Percentiles rank a stretch among this genome's conserved stretches.
These are phyloP conservation scores for Parelbella ahira DNA, from an alignment of 2,888 invertebrate genomes.

Conservation along the genomic window DNA sequence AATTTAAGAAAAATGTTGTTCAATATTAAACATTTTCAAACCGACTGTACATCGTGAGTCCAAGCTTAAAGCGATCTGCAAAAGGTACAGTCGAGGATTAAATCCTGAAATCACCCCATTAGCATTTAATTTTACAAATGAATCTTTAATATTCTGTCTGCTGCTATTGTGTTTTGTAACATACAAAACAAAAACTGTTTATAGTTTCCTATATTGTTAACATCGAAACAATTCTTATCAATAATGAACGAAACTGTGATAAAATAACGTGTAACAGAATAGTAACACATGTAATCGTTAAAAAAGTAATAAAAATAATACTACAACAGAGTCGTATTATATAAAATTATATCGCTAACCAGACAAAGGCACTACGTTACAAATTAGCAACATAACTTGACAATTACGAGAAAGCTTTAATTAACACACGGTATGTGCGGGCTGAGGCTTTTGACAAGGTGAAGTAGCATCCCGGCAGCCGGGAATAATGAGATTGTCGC, in stretches of 20 bases:
- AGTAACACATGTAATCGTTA: too few species aligned
- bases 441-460: conserved; percentile 72
- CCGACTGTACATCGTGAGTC: conserved; percentile 47
- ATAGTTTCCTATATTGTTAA: too few species aligned
- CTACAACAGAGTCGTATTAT: too few species aligned
- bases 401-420: conserved; percentile 17
- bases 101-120: conserved; percentile 63
- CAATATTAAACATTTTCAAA: conserved; percentile 33
- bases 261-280: too few species aligned
- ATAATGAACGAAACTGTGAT: too few species aligned
- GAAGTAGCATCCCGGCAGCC: conserved; percentile 56
- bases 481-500: conserved; percentile 74
- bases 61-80: conserved; percentile 47
- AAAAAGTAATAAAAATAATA: too few species aligned
- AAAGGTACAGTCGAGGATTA: conserved; percentile 59
- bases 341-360: conserved; percentile 14
- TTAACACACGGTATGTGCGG: conserved; percentile 34
- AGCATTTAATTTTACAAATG: conserved; percentile 76
- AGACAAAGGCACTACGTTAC: conserved; percentile 10
- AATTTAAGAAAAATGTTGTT: too few species aligned
- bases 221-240: too few species aligned
- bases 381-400: conserved; percentile 22
- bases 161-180: too few species aligned
- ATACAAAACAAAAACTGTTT: too few species aligned
- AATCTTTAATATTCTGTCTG: conserved; percentile 63